Evolutionary conservation across 2,888 invertebrate species (phyloP).

Genomic region (Acanthococcus lagerstroemiae): DNA sequence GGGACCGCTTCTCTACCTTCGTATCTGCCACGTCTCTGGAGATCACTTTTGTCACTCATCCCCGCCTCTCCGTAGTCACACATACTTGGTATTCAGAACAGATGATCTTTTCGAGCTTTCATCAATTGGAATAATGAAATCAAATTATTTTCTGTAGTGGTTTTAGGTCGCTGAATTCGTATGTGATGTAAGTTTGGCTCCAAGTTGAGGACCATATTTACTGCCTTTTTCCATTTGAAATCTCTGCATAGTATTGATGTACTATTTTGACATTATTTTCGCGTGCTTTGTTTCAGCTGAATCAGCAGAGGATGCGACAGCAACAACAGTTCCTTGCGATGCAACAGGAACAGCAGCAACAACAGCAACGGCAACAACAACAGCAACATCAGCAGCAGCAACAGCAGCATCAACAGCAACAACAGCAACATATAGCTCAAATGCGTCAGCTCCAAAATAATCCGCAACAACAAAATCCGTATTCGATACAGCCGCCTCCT

Average conservation of each 20-base stretch:
- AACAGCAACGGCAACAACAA: conserved; percentile 45
- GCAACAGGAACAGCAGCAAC: conserved; percentile 41
- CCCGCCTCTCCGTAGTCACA: no score
- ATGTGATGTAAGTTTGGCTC: no score
- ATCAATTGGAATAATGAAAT: no score
- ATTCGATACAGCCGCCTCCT: conserved; percentile 51
- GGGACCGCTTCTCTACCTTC: no score
- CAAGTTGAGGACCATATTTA: no score
- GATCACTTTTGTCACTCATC: no score
- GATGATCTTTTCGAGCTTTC: no score
- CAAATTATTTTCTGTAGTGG: no score
- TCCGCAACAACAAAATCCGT: conserved; percentile 43
- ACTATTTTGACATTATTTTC: background rate
- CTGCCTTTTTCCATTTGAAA: background rate
- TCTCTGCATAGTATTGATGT: background rate
- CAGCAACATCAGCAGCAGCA: conserved; percentile 41
- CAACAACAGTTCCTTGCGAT: conserved; percentile 53
- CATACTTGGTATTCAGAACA: no score
- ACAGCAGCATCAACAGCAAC: conserved; percentile 35
- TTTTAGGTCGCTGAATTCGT: no score
- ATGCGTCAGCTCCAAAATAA: conserved; percentile 40
- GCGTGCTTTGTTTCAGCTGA: conserved; percentile 41
- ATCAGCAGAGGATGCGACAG: conserved; percentile 50
- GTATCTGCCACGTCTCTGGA: no score
- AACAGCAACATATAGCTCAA: conserved; percentile 34